Conservation (phyloP, 2,797 vertebrate genomes). For the Lycodopsis pacificus region DNA sequence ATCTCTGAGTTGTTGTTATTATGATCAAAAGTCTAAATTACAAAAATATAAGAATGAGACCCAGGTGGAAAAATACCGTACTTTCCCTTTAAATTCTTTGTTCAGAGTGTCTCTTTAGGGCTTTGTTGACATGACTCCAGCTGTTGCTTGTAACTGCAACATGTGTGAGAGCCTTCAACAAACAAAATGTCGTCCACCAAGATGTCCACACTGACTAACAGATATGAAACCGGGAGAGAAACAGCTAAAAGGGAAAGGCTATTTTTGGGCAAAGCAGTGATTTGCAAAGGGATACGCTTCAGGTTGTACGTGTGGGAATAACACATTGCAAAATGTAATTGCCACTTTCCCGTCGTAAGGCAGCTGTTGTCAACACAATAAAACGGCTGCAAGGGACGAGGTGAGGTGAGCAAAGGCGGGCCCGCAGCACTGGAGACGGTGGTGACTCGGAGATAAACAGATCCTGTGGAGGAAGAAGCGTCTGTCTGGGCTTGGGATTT, state of each 20-base stretch:
- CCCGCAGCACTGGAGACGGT: slow-evolving; percentile 57
- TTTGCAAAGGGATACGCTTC: slow-evolving; percentile 47
- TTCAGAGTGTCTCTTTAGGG: slow-evolving; percentile 2
- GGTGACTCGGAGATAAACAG: slow-evolving; percentile 67
- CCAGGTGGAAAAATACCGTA: background rate
- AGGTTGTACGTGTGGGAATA: slow-evolving; percentile 51
- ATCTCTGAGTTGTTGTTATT: background rate
- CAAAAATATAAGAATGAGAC: background rate
- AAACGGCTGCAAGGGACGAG: slow-evolving; percentile 56
- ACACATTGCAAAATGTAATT: slow-evolving; percentile 70
- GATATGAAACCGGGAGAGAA: slow-evolving; percentile 15
- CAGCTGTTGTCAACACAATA: slow-evolving; percentile 76
- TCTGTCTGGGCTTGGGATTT: slow-evolving; percentile 66
- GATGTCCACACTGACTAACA: slow-evolving; percentile 1
- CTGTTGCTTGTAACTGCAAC: background rate
- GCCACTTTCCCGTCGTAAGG: slow-evolving; percentile 62
- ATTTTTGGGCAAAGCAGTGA: slow-evolving; percentile 45
- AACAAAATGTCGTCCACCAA: slow-evolving; percentile 13
- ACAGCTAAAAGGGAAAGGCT: slow-evolving; percentile 38
- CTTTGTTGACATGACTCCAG: background rate
- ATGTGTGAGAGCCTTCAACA: background rate
- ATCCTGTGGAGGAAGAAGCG: slow-evolving; percentile 65
- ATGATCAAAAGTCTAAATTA: background rate
- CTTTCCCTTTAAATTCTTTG: background rate
- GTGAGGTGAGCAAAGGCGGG: slow-evolving; percentile 67